Evolutionary conservation across 2,113 vertebrate genomes (phyloP), one percentile per base, ranked within the genome.

Genomic region (Forbesichthys agassizii): DNA sequence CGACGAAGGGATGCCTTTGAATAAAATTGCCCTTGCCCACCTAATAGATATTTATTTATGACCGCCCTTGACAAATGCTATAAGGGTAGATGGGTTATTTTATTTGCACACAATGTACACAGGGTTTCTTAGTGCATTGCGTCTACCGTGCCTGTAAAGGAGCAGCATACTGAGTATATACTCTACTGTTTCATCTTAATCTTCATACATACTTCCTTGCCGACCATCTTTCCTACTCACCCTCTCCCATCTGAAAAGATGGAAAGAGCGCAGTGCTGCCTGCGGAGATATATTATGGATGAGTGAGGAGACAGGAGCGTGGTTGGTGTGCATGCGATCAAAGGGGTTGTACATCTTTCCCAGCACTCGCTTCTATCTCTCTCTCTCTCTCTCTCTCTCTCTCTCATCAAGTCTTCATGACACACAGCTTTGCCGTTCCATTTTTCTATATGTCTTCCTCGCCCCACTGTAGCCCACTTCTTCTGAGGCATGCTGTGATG

Each of bases 31-130:
- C 84, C 78, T 85, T 79, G 66, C 60, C 13, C 78, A 66, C 58
- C 49, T 36, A 67, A 87, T 91, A 80, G 78, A 90, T 90, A 91
- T 92, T 92, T 87, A 90, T 92, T 92, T 87, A 90, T 90, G 80
- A 82, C 69, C 68, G 74, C 64, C 81, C 73, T 12, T 71, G 84
- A 82, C 68, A 73, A 87, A 83, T 69, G 67, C 36, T 42, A 27
- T 27, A 27, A 27, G 27, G 27, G 27, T 27, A 27, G 27, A 27
- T 27, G 27, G 27, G 27, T 27, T 27, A 27, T 27, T 27, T 27
- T 27, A 27, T 27, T 27, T 27, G 27, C 27, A 27, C 27, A 27
- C 27, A 27, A 27, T 27, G 27, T 2, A 27, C 27, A 27, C 27
- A 27, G 36, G 7, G 36, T 42, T 42, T 42, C 36, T 42, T 42